These are phyloP conservation scores for Girardinus metallicus DNA, from an alignment of 2,797 vertebrate genomes.

Conservation along the genomic window DNA sequence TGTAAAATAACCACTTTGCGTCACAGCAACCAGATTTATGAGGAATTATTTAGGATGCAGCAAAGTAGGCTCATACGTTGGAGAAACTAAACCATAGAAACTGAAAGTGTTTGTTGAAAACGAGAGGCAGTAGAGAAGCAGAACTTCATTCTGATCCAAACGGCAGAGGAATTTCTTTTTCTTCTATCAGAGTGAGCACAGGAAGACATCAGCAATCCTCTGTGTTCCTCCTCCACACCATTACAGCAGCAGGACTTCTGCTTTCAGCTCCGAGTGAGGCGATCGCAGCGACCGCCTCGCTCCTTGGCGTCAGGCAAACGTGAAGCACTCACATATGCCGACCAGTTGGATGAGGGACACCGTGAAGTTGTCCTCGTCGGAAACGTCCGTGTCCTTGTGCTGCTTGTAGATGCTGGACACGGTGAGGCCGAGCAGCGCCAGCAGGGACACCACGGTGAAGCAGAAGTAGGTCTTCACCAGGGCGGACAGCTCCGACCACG, in stretches of 20 bases:
- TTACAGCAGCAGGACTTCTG: constrained; percentile 20
- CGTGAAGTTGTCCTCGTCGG: constrained; percentile 23
- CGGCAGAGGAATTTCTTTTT: not conserved
- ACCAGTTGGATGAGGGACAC: constrained; percentile 85
- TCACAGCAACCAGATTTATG: not conserved
- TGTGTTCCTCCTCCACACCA: constrained; percentile 10
- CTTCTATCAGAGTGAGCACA: not conserved
- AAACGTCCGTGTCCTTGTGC: constrained; percentile 23
- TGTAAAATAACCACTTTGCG: not conserved
- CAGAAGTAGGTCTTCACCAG: constrained; percentile 84
- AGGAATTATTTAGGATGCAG: not conserved
- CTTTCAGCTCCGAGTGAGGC: not conserved
- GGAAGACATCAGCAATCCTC: not conserved
- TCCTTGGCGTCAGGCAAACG: not conserved
- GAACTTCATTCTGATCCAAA: not conserved
- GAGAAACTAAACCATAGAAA: not conserved
- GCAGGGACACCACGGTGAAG: constrained; percentile 81
- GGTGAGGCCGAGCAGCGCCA: constrained; percentile 79
- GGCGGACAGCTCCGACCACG: constrained; percentile 82
- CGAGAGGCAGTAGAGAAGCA: not conserved
- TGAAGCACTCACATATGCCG: constrained; percentile 80
- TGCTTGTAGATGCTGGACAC: constrained; percentile 76
- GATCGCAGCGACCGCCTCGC: not conserved
- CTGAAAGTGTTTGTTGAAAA: not conserved
- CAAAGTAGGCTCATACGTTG: not conserved